Percentiles rank a stretch among this genome's conserved stretches.
Conservation (phyloP, 1,140 invertebrate species). For the Metopolophium dirhodum region DNA sequence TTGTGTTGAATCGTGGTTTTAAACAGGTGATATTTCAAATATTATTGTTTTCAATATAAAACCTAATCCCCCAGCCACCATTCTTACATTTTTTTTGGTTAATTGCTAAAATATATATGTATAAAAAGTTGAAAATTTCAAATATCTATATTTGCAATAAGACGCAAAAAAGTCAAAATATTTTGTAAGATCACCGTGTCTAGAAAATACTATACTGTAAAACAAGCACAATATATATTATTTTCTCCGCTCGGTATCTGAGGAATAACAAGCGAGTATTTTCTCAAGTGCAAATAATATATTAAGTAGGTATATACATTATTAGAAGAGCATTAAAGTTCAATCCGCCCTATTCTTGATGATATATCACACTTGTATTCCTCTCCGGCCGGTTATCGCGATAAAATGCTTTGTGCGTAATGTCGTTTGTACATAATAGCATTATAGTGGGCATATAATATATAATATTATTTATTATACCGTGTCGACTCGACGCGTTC, state of each 20-base stretch:
- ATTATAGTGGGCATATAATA: not conserved
- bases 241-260: no score
- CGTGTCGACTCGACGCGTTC: conserved; percentile 1
- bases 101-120: no score
- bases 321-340: not conserved
- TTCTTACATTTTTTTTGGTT: not conserved
- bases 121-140: no score
- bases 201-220: no score
- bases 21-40: no score
- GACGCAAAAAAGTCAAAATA: no score
- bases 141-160: no score
- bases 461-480: conserved; percentile 14
- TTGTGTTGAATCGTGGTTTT: no score
- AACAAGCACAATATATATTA: no score
- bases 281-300: not conserved
- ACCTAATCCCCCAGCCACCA: not conserved
- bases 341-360: not conserved
- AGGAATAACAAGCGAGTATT: not conserved
- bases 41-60: no score
- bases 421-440: not conserved
- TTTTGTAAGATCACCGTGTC: no score
- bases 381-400: not conserved
- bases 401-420: not conserved
- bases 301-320: not conserved
- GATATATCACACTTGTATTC: not conserved